Percentiles rank a stretch among this genome's conserved stretches.
Conservation (phyloP, 1,140 invertebrate genomes). For the Drosophila sucinea region DNA sequence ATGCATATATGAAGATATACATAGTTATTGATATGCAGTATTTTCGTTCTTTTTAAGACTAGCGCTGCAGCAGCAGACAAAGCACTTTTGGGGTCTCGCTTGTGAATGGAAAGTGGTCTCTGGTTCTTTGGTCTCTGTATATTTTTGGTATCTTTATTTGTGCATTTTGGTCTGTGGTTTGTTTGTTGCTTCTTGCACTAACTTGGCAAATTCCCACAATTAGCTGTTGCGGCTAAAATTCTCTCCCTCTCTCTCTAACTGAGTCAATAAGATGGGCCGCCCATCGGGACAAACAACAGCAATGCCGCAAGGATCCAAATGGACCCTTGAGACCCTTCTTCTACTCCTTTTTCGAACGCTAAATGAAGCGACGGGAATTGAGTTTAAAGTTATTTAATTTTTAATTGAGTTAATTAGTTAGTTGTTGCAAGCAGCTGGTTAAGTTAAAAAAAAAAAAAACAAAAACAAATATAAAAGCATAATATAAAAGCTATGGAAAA, state of each 20-base stretch:
- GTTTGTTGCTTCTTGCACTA: conserved; percentile 40
- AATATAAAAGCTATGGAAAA: conserved; percentile 43
- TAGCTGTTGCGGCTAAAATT: conserved; percentile 60
- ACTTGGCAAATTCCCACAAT: conserved; percentile 46
- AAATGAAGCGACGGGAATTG: conserved; percentile 58
- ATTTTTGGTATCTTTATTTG: conserved; percentile 11
- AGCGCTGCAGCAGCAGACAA: conserved; percentile 1
- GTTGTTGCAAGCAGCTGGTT: conserved; percentile 26
- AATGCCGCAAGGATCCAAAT: conserved; percentile 26
- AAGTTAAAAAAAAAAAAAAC: background rate
- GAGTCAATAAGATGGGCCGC: conserved; percentile 58
- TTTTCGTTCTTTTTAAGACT: conserved; percentile 7
- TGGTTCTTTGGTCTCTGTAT: conserved; percentile 4
- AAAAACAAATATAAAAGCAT: conserved; percentile 25
- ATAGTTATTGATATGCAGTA: conserved; percentile 45
- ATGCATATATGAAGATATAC: conserved; percentile 23
- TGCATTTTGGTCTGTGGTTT: conserved; percentile 54
- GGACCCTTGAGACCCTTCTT: conserved; percentile 19
- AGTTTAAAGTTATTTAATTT: conserved; percentile 74
- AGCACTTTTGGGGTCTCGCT: conserved; percentile 20
- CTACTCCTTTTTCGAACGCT: background rate
- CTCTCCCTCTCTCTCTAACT: background rate
- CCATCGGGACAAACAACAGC: background rate
- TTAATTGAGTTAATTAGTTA: conserved; percentile 75
- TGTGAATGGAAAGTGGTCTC: conserved; percentile 28